These are phyloP conservation scores for Manis crassicaudata DNA, from an alignment of 2,797 vertebrate species.

Conservation along the genomic window DNA sequence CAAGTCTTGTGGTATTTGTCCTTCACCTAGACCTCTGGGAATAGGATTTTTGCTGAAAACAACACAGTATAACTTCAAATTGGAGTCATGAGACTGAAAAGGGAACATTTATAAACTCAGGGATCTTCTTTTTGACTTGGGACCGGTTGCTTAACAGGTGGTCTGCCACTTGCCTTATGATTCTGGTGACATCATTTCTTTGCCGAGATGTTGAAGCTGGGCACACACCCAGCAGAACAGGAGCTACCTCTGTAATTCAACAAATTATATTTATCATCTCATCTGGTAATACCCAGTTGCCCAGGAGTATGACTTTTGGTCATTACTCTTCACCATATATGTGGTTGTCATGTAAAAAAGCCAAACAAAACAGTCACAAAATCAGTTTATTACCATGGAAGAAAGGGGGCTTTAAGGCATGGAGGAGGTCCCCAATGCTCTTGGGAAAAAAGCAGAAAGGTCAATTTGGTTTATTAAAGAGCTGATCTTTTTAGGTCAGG, in stretches of 20 bases:
- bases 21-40: neutral
- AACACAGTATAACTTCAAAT: neutral
- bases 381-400: constrained; percentile 78
- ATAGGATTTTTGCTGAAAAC: neutral
- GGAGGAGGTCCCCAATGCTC: constrained; percentile 67
- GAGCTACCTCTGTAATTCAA: constrained; percentile 69
- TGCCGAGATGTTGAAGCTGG: constrained; percentile 41
- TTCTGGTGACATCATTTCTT: constrained; percentile 61
- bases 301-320: constrained; percentile 67
- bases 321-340: constrained; percentile 74
- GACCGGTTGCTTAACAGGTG: constrained; percentile 22
- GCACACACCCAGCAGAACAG: constrained; percentile 48
- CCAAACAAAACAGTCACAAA: constrained; percentile 76
- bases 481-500: constrained; percentile 82
- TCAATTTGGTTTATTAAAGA: constrained; percentile 82
- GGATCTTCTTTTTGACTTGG: neutral
- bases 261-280: constrained; percentile 74
- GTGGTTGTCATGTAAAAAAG: constrained; percentile 77
- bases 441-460: constrained; percentile 75
- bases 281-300: constrained; percentile 63
- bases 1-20: neutral
- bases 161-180: constrained; percentile 23
- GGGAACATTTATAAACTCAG: neutral
- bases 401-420: constrained; percentile 68
- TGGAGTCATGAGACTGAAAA: neutral